Percentiles rank a stretch among this genome's conserved stretches.
Conservation (phyloP, 2,797 vertebrate species). For the Tiaroga cobitis region DNA sequence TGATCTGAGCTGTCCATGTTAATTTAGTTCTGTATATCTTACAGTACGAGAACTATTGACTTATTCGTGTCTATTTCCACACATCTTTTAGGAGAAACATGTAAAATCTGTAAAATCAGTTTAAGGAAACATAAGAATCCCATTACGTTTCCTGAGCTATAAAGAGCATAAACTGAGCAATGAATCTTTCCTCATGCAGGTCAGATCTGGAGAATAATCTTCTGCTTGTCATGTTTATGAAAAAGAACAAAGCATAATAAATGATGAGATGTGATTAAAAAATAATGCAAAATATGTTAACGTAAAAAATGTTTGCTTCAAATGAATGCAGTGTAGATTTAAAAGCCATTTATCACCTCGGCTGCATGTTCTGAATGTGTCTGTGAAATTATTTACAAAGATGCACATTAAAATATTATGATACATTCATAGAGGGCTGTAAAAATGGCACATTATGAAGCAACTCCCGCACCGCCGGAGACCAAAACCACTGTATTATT, state of each 20-base stretch:
- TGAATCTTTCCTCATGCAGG: not conserved
- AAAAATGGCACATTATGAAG: conserved; percentile 7
- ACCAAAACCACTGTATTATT: conserved; percentile 25
- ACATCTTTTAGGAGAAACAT: not conserved
- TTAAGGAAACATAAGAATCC: not conserved
- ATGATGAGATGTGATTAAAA: conserved; percentile 10
- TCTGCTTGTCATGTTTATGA: not conserved
- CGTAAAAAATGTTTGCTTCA: not conserved
- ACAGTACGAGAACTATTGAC: not conserved
- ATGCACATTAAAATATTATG: conserved; percentile 62
- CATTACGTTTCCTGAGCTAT: not conserved
- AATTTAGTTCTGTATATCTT: not conserved
- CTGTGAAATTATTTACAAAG: conserved; percentile 71
- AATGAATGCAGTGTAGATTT: conserved; percentile 10
- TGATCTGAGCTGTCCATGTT: not conserved
- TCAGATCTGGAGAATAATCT: conserved; percentile 9
- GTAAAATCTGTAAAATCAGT: not conserved
- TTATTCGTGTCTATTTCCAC: not conserved
- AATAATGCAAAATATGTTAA: not conserved
- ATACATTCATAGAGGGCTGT: conserved; percentile 1
- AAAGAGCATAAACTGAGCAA: not conserved
- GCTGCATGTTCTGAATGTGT: conserved; percentile 15
- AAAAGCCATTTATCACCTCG: conserved; percentile 10
- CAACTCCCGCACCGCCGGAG: not conserved
- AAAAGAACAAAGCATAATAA: not conserved